Evolutionary conservation across 1,140 invertebrate species (phyloP).

Genomic region (Zaprionus vittiger): DNA sequence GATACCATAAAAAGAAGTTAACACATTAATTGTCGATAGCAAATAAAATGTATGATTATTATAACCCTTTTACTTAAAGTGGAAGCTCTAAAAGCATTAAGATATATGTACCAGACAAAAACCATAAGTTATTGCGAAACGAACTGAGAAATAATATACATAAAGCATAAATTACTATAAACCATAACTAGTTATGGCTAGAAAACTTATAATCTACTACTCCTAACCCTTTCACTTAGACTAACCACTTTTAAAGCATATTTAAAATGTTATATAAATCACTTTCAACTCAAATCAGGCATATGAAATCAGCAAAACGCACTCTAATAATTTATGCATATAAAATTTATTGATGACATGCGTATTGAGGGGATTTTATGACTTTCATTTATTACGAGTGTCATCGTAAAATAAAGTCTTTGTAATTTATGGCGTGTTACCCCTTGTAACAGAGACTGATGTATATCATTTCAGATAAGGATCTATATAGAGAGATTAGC

Average conservation of each 20-base stretch:
- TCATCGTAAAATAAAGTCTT: not conserved
- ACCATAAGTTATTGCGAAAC: not conserved
- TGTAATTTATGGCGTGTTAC: not conserved
- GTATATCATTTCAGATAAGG: not conserved
- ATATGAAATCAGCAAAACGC: not conserved
- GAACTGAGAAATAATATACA: not conserved
- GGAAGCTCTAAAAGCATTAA: not conserved
- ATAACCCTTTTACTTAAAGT: too few relatives aligned
- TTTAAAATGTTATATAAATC: not conserved
- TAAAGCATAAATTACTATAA: too few relatives aligned
- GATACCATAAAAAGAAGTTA: too few relatives aligned
- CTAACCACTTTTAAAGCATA: not conserved
- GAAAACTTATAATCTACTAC: too few relatives aligned
- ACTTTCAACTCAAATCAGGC: not conserved
- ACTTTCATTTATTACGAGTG: not conserved
- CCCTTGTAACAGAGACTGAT: not conserved
- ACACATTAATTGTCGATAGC: too few relatives aligned
- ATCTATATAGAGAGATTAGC: not conserved
- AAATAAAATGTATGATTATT: too few relatives aligned
- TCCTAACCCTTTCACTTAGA: not conserved
- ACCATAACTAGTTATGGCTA: too few relatives aligned
- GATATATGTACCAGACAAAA: too few relatives aligned
- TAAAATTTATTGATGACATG: not conserved
- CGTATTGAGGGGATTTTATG: not conserved
- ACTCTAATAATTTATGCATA: not conserved